Evolutionary conservation across 2,888 invertebrate species (phyloP).

Genomic region (Agriopis marginaria): DNA sequence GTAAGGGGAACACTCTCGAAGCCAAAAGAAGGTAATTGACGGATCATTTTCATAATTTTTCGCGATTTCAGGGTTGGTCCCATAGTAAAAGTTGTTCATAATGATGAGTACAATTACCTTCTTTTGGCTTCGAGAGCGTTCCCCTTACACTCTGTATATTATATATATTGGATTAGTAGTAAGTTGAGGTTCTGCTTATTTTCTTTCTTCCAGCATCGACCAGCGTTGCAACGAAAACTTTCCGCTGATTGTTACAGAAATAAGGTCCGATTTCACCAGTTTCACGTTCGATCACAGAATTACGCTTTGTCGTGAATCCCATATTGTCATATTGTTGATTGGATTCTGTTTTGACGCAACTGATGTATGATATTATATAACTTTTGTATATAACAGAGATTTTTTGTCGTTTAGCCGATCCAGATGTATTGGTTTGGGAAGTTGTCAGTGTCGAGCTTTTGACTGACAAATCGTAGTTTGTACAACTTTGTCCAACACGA

Average conservation of each 20-base stretch:
- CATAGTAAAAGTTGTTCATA: no score
- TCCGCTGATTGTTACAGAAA: constrained; percentile 18
- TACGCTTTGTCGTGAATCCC: constrained; percentile 40
- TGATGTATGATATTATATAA: constrained; percentile 33
- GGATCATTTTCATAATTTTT: no score
- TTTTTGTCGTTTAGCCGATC: constrained; percentile 48
- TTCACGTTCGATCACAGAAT: constrained; percentile 17
- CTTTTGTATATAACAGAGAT: background rate
- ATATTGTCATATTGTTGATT: constrained; percentile 64
- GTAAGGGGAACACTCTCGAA: no score
- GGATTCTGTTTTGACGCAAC: constrained; percentile 68
- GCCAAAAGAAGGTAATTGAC: no score
- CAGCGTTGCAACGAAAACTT: constrained; percentile 25
- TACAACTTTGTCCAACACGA: background rate
- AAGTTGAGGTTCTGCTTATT: constrained; percentile 11
- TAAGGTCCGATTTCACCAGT: constrained; percentile 27
- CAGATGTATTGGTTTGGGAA: constrained; percentile 47
- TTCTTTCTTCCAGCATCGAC: background rate
- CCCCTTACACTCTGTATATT: no score
- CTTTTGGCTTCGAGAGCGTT: no score
- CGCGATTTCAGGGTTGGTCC: no score
- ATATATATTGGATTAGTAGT: background rate
- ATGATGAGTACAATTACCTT: no score
- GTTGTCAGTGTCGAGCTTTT: constrained; percentile 26
- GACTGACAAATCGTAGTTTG: constrained; percentile 38